Base-by-base conservation (phyloP, 2,888 invertebrate species). In the Aproaerema taeniolella region DNA sequence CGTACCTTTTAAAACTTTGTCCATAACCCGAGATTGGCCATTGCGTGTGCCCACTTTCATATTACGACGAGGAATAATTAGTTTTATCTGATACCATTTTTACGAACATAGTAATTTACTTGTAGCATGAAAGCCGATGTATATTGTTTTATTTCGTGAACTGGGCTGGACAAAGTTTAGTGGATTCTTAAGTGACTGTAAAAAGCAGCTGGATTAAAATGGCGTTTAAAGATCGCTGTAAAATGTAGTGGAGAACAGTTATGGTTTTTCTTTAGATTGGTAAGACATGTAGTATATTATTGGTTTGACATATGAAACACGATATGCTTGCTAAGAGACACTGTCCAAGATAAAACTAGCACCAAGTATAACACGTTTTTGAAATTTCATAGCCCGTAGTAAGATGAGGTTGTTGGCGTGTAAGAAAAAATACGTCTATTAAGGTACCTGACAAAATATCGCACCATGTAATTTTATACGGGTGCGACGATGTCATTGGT, bases 341-440 rank as follows among this genome's bases (percentile, higher is more conserved):
- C n/a, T n/a, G n/a, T n/a, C n/a, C n/a, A n/a, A n/a, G n/a, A n/a
- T 67, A 72, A 67, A 76, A 65, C 67, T 78, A 81, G 79, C 80
- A 72, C 62, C 54, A 48, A 61, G 62, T 65, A 65, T 71, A 68
- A 66, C 63, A 55, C 53, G 59, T 63, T 61, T 68, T 73, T 70
- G 61, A 58, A 67, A 67, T 72, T 71, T 74, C 67, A 73, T 67
- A 75, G 70, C 61, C 64, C 56, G 55, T 55, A 61, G 60, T 61
- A 64, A 67, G 67, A 68, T 64, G 55, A 63, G 72, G 52, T 58
- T 67, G 55, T 39, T 70, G 67, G 55, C 57, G 73, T 67, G 70
- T 73, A 65, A 73, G 61, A 61, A 62, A 69, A 70, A 68, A 68
- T 73, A 67, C 72, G 64, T 71, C 72, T 77, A 79, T 78, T 73